Base-by-base conservation (phyloP, 2,888 invertebrate species). In the Saturnia japonica region DNA sequence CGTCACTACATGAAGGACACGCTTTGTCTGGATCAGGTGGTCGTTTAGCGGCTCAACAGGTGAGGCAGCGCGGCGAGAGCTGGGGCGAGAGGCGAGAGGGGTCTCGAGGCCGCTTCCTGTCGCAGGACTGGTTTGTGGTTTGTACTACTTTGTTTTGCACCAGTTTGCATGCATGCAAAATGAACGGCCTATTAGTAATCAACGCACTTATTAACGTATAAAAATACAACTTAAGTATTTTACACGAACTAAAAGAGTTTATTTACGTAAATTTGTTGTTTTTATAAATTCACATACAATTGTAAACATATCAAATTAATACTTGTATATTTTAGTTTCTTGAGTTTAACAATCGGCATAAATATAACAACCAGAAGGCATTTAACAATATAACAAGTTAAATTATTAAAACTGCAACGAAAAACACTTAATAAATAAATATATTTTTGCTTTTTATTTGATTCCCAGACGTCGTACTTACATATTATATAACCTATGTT, bases 11-110 rank as follows among this genome's bases (percentile, higher is more conserved):
- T 82, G 91, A 91, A 91, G 92, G 92, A 91, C 92, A 90, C 86
- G 91, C 91, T 91, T 91, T 91, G 92, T 91, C 91, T 91, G 91
- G 91, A 91, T 89, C 91, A 90, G 90, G 91, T 90, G 91, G 87
- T 85, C 82, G 84, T 75, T 76, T 79, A 74, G 80, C 82, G 81
- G 84, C 75, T 76, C 79, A 74, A 79, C 82, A 81, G 81, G 81
- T 81, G 80, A 77, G 79, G 80, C 75, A n/a, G n/a, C n/a, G n/a
- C 34, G 78, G 71, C 66, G 73, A 66, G 73, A 67, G 75, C 68
- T 72, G 73, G 74, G 78, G 74, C 73, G 72, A 75, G 77, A 72
- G 73, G 73, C 72, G 75, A 77, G 74, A 80, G 72, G 78, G 76
- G 75, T 77, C 83, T 85, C 91, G 91, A 91, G 91, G 91, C 89